Conservation (phyloP, 2,113 vertebrate species). For the Oncorhynchus tshawytscha region DNA sequence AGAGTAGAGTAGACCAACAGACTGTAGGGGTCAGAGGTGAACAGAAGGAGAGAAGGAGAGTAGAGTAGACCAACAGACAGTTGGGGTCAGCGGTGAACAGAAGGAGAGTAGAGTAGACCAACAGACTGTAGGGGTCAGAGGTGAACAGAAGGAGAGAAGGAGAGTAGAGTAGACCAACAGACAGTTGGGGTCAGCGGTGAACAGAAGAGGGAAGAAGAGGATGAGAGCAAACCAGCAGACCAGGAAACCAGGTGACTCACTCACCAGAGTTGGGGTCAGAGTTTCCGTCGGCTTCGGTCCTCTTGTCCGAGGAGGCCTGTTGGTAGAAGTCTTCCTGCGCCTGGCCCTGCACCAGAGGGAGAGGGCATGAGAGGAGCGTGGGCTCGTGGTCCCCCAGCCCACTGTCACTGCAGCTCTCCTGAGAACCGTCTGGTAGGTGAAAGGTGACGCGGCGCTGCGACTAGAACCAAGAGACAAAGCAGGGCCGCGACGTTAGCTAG, state of each 20-base stretch:
- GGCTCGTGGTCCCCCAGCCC: conserved; percentile 98
- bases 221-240: background rate
- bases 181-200: no score
- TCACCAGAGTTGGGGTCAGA: conserved; percentile 98
- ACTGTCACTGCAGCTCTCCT: conserved; percentile 99
- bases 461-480: conserved; percentile 95
- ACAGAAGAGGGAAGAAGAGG: no score
- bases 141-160: no score
- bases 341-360: conserved; percentile 99
- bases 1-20: no score
- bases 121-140: no score
- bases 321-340: conserved; percentile 98
- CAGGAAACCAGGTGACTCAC: conserved; percentile 70
- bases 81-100: no score
- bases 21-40: no score
- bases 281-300: conserved; percentile 98
- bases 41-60: no score
- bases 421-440: conserved; percentile 98
- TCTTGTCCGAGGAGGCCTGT: conserved; percentile 97
- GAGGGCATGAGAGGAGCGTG: conserved; percentile 97
- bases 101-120: no score
- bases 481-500: conserved; percentile 77
- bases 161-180: no score
- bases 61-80: no score
- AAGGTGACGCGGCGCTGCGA: conserved; percentile 99